These are phyloP conservation scores for Agrenia bidenticulata DNA, from an alignment of 2,888 invertebrate species.

Conservation along the genomic window DNA sequence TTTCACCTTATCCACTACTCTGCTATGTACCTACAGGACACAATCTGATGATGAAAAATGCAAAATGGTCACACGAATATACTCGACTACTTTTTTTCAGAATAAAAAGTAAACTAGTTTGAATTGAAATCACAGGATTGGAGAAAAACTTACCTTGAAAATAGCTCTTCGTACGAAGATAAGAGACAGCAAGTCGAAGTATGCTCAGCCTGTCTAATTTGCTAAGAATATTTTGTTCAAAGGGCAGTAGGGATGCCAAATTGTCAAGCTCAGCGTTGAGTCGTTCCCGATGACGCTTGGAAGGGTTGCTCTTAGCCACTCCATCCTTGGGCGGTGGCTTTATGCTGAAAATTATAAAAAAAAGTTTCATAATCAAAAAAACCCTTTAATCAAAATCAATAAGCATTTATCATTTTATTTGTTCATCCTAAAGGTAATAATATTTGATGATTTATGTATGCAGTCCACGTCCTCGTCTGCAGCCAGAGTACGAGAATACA, in stretches of 20 bases:
- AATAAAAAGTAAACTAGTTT: no score
- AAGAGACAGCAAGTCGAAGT: conserved; percentile 94
- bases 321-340: conserved; percentile 94
- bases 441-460: background rate
- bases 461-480: conserved; percentile 7
- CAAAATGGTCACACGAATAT: background rate
- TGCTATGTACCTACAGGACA: no score
- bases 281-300: conserved; percentile 95
- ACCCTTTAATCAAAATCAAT: no score
- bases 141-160: conserved; percentile 94
- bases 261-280: conserved; percentile 98
- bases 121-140: no score
- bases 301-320: conserved; percentile 95
- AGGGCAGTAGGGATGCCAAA: conserved; percentile 88
- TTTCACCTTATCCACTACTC: background rate
- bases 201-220: conserved; percentile 98
- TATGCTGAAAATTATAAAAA: conserved; percentile 66
- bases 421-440: background rate
- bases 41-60: background rate
- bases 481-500: background rate
- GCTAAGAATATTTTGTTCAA: conserved; percentile 96
- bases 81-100: no score
- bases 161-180: conserved; percentile 97
- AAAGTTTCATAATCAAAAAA: background rate
- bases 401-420: conserved; percentile 1